Base-by-base conservation (phyloP, 1,140 invertebrate species). In the Idris sp. region DNA sequence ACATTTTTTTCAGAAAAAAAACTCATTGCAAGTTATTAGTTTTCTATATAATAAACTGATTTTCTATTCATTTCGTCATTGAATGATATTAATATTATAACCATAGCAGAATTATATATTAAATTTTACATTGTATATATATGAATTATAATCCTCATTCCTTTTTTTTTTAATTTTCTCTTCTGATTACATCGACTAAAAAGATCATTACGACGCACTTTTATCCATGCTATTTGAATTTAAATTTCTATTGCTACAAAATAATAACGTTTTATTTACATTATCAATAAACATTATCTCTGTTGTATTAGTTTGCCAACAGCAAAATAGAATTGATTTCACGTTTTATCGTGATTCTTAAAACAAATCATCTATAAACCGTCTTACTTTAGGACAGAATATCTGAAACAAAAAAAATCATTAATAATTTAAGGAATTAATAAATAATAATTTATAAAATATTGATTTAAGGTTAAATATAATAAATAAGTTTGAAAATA, bases 341-440 rank as follows among this genome's bases (percentile, higher is more conserved):
- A 26, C 56, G 72, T n/a, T n/a, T n/a, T n/a, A n/a, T 74, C 31
- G 44, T 76, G 30, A 67, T 74, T 76, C 65, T 76, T 79, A 54
- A n/a, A 79, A 75, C 62, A 65, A 74, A 67, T 76, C 64, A 59
- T 65, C 64, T 72, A 68, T 67, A 69, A n/a, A n/a, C n/a, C 51
- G 40, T 33, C 74, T 73, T 75, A 43, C 54, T 72, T 86, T 87
- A 87, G 79, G 85, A 87, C 61, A 87, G 76, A 80, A 87, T 81
- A 85, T 87, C 86, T 87, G 82, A 14, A 82, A 78, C 71, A 65
- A 69, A 80, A 74, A 74, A 48, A 64, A 36, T 14, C 43, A 13
- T 36, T 36, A 31, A 7, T 31, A 5, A 5, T 31, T 7, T 10
- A n/a, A 31, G 4, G 2, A 31, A 31, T 31, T 36, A 19, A 53